Evolutionary conservation across 2,797 vertebrate genomes (phyloP).

Genomic region (Myotis planiceps): DNA sequence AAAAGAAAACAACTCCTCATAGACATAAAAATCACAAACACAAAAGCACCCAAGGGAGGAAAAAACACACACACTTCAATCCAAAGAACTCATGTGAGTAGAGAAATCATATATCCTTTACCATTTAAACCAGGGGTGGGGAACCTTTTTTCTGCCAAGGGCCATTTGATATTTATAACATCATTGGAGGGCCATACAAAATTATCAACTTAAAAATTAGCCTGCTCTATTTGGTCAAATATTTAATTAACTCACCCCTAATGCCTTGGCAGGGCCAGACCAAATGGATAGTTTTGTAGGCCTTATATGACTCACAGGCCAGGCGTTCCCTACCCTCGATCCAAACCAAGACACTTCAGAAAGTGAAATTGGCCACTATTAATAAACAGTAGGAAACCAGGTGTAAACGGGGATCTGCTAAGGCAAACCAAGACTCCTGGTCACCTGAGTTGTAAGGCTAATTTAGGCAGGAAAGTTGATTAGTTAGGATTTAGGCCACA

Average conservation of each 20-base stretch:
- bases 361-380: background rate
- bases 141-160: too few species aligned
- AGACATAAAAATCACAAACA: slow-evolving; percentile 12
- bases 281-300: too few species aligned
- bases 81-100: background rate
- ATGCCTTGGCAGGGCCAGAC: too few species aligned
- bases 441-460: background rate
- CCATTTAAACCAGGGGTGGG: background rate
- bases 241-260: too few species aligned
- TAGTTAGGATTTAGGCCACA: slow-evolving; percentile 8
- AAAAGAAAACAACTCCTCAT: background rate
- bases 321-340: too few species aligned
- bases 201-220: too few species aligned
- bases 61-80: background rate
- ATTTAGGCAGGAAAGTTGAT: background rate
- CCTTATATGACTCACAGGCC: too few species aligned
- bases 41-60: background rate
- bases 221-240: too few species aligned
- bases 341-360: background rate
- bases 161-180: too few species aligned
- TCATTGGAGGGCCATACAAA: too few species aligned
- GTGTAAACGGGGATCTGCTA: background rate
- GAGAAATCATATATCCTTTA: background rate
- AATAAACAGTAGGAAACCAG: background rate
- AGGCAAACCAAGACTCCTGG: background rate